A percentile compares a stretch with the other conserved stretches of the same genome.
These are phyloP conservation scores for Hipposideros armiger DNA, from an alignment of 2,113 vertebrate genomes.

Conservation along the genomic window DNA sequence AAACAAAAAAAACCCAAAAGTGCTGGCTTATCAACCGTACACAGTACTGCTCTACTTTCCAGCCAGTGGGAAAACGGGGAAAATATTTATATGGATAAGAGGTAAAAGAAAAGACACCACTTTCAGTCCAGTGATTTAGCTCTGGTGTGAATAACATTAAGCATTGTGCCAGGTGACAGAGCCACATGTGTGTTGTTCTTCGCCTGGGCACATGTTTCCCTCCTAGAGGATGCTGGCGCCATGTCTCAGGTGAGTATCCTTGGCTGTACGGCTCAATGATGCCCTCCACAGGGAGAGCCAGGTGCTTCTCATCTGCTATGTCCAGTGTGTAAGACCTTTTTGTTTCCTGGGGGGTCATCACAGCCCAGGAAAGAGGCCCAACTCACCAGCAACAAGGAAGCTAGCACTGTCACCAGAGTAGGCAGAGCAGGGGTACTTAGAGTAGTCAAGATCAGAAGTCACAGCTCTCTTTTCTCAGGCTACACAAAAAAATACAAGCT, in stretches of 20 bases:
- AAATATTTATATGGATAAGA: neutral
- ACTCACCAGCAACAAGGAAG: neutral
- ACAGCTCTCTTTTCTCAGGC: neutral
- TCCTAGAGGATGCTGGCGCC: neutral
- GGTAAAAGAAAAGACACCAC: neutral
- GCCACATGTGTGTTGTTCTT: too few species aligned
- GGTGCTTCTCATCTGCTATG: neutral
- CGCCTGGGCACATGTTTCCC: neutral
- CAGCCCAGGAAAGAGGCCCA: neutral
- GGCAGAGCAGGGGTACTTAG: neutral
- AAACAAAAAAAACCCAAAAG: slow-evolving; percentile 50
- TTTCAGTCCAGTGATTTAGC: neutral
- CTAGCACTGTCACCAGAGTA: neutral
- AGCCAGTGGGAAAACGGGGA: neutral
- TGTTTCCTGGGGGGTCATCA: neutral
- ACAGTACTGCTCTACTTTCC: neutral
- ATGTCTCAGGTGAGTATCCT: neutral
- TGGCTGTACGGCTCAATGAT: neutral
- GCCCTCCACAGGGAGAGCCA: neutral
- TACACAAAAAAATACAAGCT: neutral
- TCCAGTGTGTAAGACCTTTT: neutral
- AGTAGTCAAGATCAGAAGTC: neutral
- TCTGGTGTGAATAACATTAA: neutral
- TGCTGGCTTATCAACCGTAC: slow-evolving; percentile 28
- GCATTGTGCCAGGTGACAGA: neutral